Evolutionary conservation across 2,888 invertebrate species (phyloP).

Genomic region (Agrypnus murinus): DNA sequence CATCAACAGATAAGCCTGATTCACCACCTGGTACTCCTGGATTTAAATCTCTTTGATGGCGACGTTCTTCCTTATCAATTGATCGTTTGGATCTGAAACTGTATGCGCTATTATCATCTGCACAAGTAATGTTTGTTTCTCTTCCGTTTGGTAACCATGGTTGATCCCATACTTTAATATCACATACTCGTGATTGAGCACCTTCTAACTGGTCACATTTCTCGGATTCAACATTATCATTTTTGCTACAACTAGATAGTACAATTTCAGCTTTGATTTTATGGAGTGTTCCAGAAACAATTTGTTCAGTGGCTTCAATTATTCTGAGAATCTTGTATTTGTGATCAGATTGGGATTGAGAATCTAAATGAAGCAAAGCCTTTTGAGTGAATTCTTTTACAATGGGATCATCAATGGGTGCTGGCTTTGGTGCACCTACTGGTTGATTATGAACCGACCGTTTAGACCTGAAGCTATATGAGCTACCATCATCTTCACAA

Average conservation of each 20-base stretch:
- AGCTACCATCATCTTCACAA: conserved; percentile 61
- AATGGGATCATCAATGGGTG: conserved; percentile 57
- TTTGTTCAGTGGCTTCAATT: conserved; percentile 71
- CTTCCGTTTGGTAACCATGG: conserved; percentile 73
- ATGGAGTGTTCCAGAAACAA: conserved; percentile 75
- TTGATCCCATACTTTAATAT: conserved; percentile 74
- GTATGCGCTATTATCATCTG: conserved; percentile 49
- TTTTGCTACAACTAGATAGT: conserved; percentile 72
- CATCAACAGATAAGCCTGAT: conserved; percentile 52
- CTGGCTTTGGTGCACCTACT: conserved; percentile 50
- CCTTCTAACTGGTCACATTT: conserved; percentile 59
- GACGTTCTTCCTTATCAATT: too few species aligned
- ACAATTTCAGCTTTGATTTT: conserved; percentile 77
- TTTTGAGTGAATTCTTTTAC: conserved; percentile 56
- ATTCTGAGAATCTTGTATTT: conserved; percentile 67
- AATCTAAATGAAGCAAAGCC: conserved; percentile 61
- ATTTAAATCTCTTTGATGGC: conserved; percentile 27
- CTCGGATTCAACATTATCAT: conserved; percentile 58
- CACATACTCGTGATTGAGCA: conserved; percentile 67
- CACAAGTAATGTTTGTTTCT: conserved; percentile 69
- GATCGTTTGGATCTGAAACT: conserved; percentile 57
- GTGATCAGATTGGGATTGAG: conserved; percentile 56
- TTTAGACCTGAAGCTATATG: conserved; percentile 53
- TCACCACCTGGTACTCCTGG: conserved; percentile 51
- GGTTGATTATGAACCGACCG: too few species aligned